Evolutionary conservation across 2,797 vertebrate species (phyloP).

Genomic region (Arnoldichthys spilopterus): DNA sequence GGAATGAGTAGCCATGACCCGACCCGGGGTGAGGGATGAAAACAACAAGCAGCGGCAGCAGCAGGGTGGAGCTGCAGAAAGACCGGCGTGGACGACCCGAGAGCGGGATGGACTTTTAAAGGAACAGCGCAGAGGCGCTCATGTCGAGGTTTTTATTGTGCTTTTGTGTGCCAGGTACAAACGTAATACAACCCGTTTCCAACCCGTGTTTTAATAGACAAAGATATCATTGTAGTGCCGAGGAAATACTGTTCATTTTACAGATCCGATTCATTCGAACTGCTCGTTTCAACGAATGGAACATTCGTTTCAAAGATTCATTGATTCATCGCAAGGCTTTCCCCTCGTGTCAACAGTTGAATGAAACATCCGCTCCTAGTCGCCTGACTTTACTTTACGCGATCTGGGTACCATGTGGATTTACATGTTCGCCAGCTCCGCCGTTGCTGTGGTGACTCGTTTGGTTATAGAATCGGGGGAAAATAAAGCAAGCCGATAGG

Average conservation of each 20-base stretch:
- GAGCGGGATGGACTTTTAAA: slow-evolving; percentile 68
- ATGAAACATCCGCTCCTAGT: background rate
- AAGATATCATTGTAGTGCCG: too few species aligned
- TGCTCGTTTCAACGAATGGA: background rate
- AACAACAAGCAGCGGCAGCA: slow-evolving; percentile 52
- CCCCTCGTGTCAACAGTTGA: background rate
- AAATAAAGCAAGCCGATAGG: background rate
- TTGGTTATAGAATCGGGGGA: background rate
- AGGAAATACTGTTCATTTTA: too few species aligned
- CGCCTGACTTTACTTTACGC: background rate
- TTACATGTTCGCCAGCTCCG: background rate
- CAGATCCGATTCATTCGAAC: background rate
- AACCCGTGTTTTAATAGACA: too few species aligned
- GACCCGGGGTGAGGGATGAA: slow-evolving; percentile 51
- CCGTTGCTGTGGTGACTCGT: too few species aligned
- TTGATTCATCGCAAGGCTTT: too few species aligned
- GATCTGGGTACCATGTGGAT: background rate
- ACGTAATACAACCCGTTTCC: too few species aligned
- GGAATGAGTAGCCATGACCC: slow-evolving; percentile 87
- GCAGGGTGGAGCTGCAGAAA: slow-evolving; percentile 46
- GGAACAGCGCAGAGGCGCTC: slow-evolving; percentile 56
- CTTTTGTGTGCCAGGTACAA: too few species aligned
- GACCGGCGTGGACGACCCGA: slow-evolving; percentile 36
- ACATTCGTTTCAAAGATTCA: background rate
- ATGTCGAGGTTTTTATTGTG: too few species aligned